Base-by-base conservation (phyloP, 2,888 invertebrate species). In the Tachina lurida region DNA sequence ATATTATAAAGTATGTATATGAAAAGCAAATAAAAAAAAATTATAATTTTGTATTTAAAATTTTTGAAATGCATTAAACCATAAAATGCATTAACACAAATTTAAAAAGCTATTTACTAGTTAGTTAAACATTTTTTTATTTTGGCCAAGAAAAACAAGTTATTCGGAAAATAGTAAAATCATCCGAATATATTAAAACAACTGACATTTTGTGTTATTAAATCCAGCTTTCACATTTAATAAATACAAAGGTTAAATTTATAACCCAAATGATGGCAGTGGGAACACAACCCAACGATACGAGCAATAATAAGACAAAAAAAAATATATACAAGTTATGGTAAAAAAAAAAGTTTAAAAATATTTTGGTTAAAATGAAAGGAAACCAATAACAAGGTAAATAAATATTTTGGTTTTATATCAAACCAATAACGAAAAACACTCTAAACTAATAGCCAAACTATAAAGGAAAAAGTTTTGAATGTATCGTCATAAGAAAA, bases 341-440 rank as follows among this genome's bases (percentile, higher is more conserved):
- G 31, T 31, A 31, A 31, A 31, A 31, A 31, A 39, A 41, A 62
- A 17, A 4, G 5, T 39, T 41, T 31, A 45, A 79, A 79, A 47
- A 56, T 63, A 63, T 63, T n/a, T n/a, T 73, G 54, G 19, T 2
- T 45, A 54, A 52, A 79, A 63, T 49, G 71, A 86, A 86, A 86
- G 83, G 83, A 83, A 86, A 63, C 76, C 41, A 67, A 80, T 65
- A 71, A 86, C 75, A 31, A 31, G 31, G 7, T 7, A 1, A 2
- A 3, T 22, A 75, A 52, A 82, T 70, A 13, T 47, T 65, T 81
- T 31, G n/a, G 41, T 68, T 58, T 63, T 31, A 52, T 63, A 70
- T 56, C 56, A 70, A 76, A 31, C 19, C 78, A 62, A 58, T 67
- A 60, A 39, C 45, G 58, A 70, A 70, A 74, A 43, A 63, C 63